Evolutionary conservation across 2,888 invertebrate genomes (phyloP), one percentile per base, ranked within the genome.

Genomic region (Drosophila ustulata): DNA sequence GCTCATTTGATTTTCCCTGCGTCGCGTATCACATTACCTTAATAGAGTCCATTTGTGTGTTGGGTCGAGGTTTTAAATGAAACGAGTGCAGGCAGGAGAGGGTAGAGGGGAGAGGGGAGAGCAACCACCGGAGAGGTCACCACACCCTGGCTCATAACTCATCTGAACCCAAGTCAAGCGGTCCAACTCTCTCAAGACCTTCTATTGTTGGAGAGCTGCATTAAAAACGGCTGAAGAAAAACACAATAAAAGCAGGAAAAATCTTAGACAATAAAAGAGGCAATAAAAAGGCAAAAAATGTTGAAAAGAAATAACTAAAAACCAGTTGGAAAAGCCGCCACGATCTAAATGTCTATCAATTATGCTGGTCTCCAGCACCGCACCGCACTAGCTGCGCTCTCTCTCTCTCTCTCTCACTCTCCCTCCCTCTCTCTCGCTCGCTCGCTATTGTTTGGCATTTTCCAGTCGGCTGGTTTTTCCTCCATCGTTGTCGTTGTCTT

Each of bases 81-180:
- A 63, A 70, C 6, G 18, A 41, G 39, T n/a, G 37, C 37, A 32
- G 32, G 11, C 8, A 32, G 13, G 13, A n/a, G 25, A 11, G n/a
- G 4, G 18, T 8, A 5, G 4, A 2, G 47, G 18, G 28, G 1
- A 18, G 47, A 28, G n/a, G 13, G 37, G 37, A 37, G 37, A 26
- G 39, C 73, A 72, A 78, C 75, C 83, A 82, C 81, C 71, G 46
- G 46, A 34, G n/a, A 67, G 82, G 85, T 85, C 82, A 82, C 71
- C 82, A 72, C 82, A 70, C 75, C 77, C 71, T 34, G 43, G 30
- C 55, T 56, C 72, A 84, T 82, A 82, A 82, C 75, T 85, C 78
- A 82, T 75, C 58, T 58, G 69, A 72, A 55, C 56, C 41, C 49
- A 39, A 37, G 49, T 39, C 58, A 50, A 23, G 46, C 28, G 13